Conservation (phyloP, 2,113 vertebrate species). For the Urocolius indicus region DNA sequence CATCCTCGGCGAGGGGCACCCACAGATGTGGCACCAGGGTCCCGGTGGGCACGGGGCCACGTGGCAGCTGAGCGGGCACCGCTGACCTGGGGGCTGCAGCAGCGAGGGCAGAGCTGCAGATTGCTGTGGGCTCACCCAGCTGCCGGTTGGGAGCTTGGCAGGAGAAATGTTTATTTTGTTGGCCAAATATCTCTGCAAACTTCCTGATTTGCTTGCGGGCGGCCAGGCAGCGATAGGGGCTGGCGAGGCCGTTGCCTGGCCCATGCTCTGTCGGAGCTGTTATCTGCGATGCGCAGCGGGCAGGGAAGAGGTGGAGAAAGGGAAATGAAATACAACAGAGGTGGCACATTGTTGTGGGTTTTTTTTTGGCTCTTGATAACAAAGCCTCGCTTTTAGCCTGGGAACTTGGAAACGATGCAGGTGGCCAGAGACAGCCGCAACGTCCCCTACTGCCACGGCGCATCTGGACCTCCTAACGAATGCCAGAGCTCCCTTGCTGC, state of each 20-base stretch:
- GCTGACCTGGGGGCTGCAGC: not conserved
- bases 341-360: too few species aligned
- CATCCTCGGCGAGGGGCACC: rapidly evolving
- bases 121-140: not conserved
- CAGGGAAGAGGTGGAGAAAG: conserved; percentile 68
- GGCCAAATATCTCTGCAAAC: conserved; percentile 41
- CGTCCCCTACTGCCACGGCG: not conserved
- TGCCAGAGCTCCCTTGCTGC: rapidly evolving
- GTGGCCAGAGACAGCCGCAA: conserved; percentile 28
- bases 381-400: conserved; percentile 67
- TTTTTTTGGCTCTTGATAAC: conserved; percentile 60
- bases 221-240: conserved; percentile 6
- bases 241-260: conserved; percentile 31
- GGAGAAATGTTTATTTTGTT: conserved; percentile 35
- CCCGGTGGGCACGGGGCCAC: rapidly evolving
- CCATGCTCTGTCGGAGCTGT: conserved; percentile 14
- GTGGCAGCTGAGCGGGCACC: not conserved
- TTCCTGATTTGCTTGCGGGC: conserved; percentile 44
- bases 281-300: conserved; percentile 54
- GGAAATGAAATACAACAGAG: conserved; percentile 67
- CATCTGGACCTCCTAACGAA: not conserved
- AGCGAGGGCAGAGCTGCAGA: not conserved
- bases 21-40: rapidly evolving
- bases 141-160: conserved; percentile 30
- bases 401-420: conserved; percentile 67